Evolutionary conservation across 1,140 invertebrate genomes (phyloP).

Genomic region (Drosophila oshimai): DNA sequence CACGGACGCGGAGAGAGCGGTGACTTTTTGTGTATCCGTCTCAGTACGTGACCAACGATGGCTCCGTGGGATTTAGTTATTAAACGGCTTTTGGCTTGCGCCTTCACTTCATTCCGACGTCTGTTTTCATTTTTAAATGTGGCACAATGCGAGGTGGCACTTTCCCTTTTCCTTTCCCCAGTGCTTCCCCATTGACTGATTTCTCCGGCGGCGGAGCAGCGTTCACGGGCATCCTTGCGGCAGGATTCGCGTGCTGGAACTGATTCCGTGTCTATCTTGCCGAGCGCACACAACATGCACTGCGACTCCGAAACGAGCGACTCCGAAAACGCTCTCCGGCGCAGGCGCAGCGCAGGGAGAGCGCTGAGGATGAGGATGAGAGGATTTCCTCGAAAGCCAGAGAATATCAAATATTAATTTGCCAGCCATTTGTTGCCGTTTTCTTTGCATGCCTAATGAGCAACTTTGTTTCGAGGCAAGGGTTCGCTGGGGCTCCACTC

Average conservation of each 20-base stretch:
- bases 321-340: slow-evolving; percentile 27
- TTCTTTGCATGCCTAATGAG: slow-evolving; percentile 68
- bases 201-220: slow-evolving; percentile 20
- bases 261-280: slow-evolving; percentile 49
- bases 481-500: slow-evolving; percentile 9
- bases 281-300: background rate
- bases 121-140: slow-evolving; percentile 74
- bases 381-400: slow-evolving; percentile 11
- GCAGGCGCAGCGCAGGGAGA: slow-evolving; percentile 3
- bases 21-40: slow-evolving; percentile 73
- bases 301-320: slow-evolving; percentile 16
- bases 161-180: slow-evolving; percentile 17
- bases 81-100: slow-evolving; percentile 61
- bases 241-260: slow-evolving; percentile 77
- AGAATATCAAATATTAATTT: slow-evolving; percentile 69
- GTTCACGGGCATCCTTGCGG: slow-evolving; percentile 68
- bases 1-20: slow-evolving; percentile 15
- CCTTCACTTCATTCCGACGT: slow-evolving; percentile 26
- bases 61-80: slow-evolving; percentile 71
- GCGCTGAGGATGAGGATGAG: too few relatives aligned
- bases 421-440: slow-evolving; percentile 46
- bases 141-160: slow-evolving; percentile 49
- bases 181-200: background rate
- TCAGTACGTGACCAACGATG: slow-evolving; percentile 48
- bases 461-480: slow-evolving; percentile 36